Evolutionary conservation across 2,113 vertebrate species (phyloP).

Genomic region (Hylia prasina): DNA sequence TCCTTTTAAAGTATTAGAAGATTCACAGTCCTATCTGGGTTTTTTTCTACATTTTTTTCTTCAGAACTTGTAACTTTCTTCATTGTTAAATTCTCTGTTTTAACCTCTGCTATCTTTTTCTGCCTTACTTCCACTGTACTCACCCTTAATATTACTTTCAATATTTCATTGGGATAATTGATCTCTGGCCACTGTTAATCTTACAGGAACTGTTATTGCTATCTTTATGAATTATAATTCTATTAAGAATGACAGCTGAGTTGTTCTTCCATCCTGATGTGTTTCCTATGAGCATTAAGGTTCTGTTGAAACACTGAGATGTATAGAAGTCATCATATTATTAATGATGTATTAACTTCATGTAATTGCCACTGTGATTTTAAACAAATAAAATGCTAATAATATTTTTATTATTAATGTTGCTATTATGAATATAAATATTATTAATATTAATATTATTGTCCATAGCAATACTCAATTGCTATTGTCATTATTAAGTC

Average conservation of each 20-base stretch:
- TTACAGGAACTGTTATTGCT: not conserved
- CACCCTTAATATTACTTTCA: not conserved
- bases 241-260: not conserved
- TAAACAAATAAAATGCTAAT: not conserved
- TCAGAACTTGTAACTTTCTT: not conserved
- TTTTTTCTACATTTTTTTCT: not conserved
- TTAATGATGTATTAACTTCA: no score
- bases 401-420: not conserved
- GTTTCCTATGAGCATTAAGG: not conserved
- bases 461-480: rapidly evolving
- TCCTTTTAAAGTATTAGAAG: not conserved
- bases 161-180: not conserved
- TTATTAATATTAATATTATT: not conserved
- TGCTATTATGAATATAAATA: not conserved
- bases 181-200: not conserved
- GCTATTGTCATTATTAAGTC: not conserved
- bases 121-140: not conserved
- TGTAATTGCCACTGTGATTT: not conserved
- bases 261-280: not conserved
- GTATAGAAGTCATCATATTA: not conserved
- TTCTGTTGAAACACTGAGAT: not conserved
- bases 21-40: not conserved
- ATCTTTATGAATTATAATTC: not conserved
- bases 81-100: not conserved
- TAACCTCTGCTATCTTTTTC: not conserved